Percentiles rank a stretch among this genome's conserved stretches.
phyloP scores from a whole-genome alignment of 2,888 invertebrate genomes.

The Neoitamus cyanurus region DNA sequence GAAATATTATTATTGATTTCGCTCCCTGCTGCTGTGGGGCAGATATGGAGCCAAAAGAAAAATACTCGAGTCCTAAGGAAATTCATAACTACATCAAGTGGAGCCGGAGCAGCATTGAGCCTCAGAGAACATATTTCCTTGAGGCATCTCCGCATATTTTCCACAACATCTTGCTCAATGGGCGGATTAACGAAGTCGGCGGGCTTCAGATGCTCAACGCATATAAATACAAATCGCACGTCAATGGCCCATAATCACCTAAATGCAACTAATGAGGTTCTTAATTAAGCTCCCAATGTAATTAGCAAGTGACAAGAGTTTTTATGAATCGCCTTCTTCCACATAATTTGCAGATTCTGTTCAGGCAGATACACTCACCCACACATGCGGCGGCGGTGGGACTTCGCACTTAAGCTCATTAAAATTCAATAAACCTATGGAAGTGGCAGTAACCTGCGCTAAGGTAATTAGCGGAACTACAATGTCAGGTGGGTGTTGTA shows the following conservation, averaged over 20 bases:
- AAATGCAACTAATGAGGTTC: neutral
- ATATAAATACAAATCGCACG: neutral
- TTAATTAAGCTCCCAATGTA: neutral
- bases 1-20: neutral
- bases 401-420: neutral
- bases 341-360: neutral
- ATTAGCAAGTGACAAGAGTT: neutral
- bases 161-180: neutral
- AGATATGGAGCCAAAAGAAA: neutral
- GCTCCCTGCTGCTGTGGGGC: neutral
- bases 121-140: neutral
- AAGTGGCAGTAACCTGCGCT: neutral
- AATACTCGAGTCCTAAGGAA: neutral
- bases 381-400: neutral
- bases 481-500: too few species aligned
- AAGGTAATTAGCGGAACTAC: neutral
- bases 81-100: neutral
- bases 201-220: neutral
- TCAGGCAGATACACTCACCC: neutral
- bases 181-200: neutral
- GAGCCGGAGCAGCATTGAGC: neutral
- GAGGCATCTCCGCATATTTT: neutral
- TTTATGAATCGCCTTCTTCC: neutral
- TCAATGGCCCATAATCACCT: neutral
- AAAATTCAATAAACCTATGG: neutral